phyloP scores from a whole-genome alignment of 1,140 invertebrate species.

The Adoxophyes honmai region DNA sequence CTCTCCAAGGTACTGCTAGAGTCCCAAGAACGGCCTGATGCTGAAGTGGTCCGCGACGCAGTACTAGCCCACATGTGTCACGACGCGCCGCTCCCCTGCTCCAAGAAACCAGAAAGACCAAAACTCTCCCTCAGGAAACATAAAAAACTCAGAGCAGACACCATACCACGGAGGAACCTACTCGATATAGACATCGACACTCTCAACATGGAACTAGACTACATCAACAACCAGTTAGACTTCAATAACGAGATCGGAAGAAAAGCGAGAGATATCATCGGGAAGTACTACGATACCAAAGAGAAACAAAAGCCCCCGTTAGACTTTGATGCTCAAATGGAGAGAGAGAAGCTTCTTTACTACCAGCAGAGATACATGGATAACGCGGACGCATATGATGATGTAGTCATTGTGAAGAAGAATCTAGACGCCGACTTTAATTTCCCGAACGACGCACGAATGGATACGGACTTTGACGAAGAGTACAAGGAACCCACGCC shows the following conservation, averaged over 20 bases:
- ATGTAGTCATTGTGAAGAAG: constrained; percentile 73
- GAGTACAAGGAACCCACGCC: constrained; percentile 68
- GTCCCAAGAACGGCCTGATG: constrained; percentile 80
- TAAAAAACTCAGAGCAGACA: constrained; percentile 37
- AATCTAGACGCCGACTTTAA: constrained; percentile 75
- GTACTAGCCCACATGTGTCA: constrained; percentile 91
- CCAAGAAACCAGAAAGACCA: constrained; percentile 45
- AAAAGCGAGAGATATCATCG: constrained; percentile 64
- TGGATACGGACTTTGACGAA: constrained; percentile 66
- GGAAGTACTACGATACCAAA: constrained; percentile 53
- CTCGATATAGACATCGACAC: constrained; percentile 61
- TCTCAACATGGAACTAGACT: constrained; percentile 65
- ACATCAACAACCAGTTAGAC: constrained; percentile 66
- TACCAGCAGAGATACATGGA: constrained; percentile 74
- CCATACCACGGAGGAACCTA: constrained; percentile 36
- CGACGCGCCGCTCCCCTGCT: constrained; percentile 85
- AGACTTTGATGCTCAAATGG: constrained; percentile 74
- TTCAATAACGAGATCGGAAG: constrained; percentile 65
- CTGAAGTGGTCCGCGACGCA: constrained; percentile 87
- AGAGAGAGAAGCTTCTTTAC: constrained; percentile 71
- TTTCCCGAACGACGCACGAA: constrained; percentile 68
- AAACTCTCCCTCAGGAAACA: constrained; percentile 29
- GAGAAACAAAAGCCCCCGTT: constrained; percentile 47
- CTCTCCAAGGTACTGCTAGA: constrained; percentile 81
- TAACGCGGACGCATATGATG: constrained; percentile 67